These are phyloP conservation scores for Sarcophaga bullata DNA, from an alignment of 1,140 invertebrate genomes.

Conservation along the genomic window DNA sequence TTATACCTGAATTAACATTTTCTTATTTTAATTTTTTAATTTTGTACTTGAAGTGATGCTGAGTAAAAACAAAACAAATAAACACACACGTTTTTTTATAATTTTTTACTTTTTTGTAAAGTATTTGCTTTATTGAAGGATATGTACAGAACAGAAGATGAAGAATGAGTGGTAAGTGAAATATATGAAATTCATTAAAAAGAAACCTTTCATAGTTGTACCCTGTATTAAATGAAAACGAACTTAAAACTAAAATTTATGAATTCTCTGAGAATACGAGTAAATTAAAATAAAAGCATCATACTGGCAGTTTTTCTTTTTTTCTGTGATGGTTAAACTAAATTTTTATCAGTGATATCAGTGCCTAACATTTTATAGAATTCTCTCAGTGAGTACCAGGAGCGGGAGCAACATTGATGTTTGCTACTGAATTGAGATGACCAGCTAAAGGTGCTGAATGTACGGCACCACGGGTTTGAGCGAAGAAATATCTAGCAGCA, in stretches of 20 bases:
- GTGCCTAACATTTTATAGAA: too few relatives aligned
- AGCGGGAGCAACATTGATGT: constrained; percentile 66
- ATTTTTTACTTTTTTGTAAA: background rate
- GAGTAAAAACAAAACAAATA: too few relatives aligned
- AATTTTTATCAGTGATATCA: too few relatives aligned
- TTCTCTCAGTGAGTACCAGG: constrained; percentile 66
- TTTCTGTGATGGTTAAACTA: too few relatives aligned
- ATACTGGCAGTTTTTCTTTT: too few relatives aligned
- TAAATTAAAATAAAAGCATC: too few relatives aligned
- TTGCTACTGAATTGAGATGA: constrained; percentile 42
- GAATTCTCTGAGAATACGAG: too few relatives aligned
- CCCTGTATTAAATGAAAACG: background rate
- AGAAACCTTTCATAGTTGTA: background rate
- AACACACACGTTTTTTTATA: background rate
- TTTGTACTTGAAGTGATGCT: too few relatives aligned
- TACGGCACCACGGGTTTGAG: constrained; percentile 64
- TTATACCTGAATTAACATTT: too few relatives aligned
- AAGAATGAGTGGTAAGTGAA: background rate
- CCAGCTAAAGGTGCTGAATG: constrained; percentile 65
- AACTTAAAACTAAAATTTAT: too few relatives aligned
- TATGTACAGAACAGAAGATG: background rate
- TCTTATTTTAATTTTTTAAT: too few relatives aligned
- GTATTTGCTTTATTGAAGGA: background rate
- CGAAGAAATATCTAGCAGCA: constrained; percentile 31
- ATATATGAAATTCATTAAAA: background rate